Conservation (phyloP, 35 echinoderm and acorn worm genomes). For the Chiridota heheva region DNA sequence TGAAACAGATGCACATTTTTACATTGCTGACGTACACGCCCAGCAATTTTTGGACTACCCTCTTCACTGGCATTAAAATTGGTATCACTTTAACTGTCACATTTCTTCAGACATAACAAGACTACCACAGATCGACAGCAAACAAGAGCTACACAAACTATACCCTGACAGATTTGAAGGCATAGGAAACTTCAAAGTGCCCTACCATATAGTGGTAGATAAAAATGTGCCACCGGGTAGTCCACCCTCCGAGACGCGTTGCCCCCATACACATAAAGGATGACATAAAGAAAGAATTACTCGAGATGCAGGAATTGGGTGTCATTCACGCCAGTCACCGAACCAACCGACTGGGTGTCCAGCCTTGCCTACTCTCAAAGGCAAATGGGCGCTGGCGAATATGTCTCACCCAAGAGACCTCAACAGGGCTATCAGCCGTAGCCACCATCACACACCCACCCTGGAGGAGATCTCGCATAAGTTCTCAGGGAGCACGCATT, state of each 20-base stretch:
- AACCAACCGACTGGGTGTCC: conserved; percentile 55
- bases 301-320: conserved; percentile 15
- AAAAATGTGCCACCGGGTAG: conserved; percentile 19
- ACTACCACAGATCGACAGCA: not conserved
- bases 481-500: conserved; percentile 11
- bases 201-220: conserved; percentile 33
- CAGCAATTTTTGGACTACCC: too few relatives aligned
- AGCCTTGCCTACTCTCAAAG: conserved; percentile 8
- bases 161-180: conserved; percentile 55
- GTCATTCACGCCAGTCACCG: conserved; percentile 14
- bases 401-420: conserved; percentile 39
- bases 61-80: too few relatives aligned
- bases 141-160: not conserved
- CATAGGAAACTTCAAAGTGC: conserved; percentile 14
- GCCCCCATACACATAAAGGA: conserved; percentile 32
- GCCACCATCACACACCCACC: conserved; percentile 8
- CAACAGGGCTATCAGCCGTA: conserved; percentile 2
- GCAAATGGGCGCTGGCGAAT: conserved; percentile 18
- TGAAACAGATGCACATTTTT: too few relatives aligned
- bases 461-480: conserved; percentile 23
- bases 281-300: conserved; percentile 41
- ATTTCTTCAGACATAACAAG: not conserved
- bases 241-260: conserved; percentile 15
- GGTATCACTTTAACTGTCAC: too few relatives aligned
- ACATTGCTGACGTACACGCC: too few relatives aligned